Evolutionary conservation across 2,888 invertebrate species (phyloP).

Genomic region (Eustalomyia histrio): DNA sequence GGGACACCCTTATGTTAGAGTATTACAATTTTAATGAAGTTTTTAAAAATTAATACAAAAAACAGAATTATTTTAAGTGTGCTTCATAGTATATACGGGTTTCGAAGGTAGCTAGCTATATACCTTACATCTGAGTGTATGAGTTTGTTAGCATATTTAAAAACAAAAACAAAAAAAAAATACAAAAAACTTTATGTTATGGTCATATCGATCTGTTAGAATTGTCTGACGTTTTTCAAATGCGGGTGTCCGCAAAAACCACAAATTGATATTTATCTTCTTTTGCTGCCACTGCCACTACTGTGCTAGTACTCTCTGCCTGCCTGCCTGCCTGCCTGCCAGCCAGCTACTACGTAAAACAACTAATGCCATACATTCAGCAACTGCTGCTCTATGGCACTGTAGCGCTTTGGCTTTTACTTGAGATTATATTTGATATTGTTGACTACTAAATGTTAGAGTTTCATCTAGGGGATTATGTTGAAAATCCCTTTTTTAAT

Average conservation of each 20-base stretch:
- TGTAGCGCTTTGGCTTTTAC: slow-evolving; percentile 22
- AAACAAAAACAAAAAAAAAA: slow-evolving; percentile 1
- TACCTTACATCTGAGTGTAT: background rate
- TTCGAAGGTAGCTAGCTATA: too few species aligned
- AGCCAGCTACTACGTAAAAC: background rate
- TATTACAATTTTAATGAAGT: too few species aligned
- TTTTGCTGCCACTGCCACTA: slow-evolving; percentile 3
- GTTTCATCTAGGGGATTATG: slow-evolving; percentile 53
- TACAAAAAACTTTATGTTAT: slow-evolving; percentile 39
- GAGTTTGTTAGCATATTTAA: background rate
- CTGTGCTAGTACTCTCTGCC: too few species aligned
- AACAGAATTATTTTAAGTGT: too few species aligned
- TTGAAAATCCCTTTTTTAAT: slow-evolving; percentile 57
- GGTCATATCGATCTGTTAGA: slow-evolving; percentile 45
- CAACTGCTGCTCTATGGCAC: background rate
- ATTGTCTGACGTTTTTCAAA: slow-evolving; percentile 42
- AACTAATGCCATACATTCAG: background rate
- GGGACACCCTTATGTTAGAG: too few species aligned
- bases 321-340: background rate
- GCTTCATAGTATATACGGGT: too few species aligned
- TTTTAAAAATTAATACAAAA: too few species aligned
- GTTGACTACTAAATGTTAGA: slow-evolving; percentile 41
- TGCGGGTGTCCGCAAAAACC: slow-evolving; percentile 51
- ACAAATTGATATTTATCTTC: slow-evolving; percentile 52
- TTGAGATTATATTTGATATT: slow-evolving; percentile 32